Evolutionary conservation across 2,888 invertebrate genomes (phyloP).

Genomic region (Oligia strigilis): DNA sequence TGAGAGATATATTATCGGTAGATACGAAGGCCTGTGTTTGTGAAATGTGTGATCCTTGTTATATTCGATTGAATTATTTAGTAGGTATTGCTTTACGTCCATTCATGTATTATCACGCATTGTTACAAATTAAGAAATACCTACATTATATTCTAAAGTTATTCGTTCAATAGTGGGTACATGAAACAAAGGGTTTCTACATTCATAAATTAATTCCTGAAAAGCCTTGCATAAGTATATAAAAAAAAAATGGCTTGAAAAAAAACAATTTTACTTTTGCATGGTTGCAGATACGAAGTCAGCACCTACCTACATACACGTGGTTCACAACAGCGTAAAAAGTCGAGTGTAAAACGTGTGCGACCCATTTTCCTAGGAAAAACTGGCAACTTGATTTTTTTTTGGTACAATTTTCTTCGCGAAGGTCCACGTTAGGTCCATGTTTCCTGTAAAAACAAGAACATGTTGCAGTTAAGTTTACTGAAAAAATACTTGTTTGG

Average conservation of each 20-base stretch:
- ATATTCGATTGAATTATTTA: slow-evolving; percentile 3
- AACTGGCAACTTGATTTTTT: background rate
- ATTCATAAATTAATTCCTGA: background rate
- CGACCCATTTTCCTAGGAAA: slow-evolving; percentile 17
- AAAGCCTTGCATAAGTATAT: too few species aligned
- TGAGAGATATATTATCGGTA: background rate
- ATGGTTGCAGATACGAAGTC: background rate
- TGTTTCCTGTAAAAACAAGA: slow-evolving; percentile 8
- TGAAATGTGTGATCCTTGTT: background rate
- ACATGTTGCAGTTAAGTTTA: slow-evolving; percentile 2
- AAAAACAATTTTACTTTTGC: background rate
- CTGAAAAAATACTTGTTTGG: background rate
- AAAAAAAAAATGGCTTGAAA: background rate
- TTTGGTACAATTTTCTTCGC: slow-evolving; percentile 1
- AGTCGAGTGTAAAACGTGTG: slow-evolving; percentile 5
- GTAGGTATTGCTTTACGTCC: background rate
- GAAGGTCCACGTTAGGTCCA: slow-evolving; percentile 15
- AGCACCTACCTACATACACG: background rate
- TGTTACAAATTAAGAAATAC: background rate
- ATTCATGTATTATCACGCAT: background rate
- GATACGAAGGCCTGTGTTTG: background rate
- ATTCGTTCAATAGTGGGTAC: background rate
- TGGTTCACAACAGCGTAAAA: slow-evolving; percentile 21
- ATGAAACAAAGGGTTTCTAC: background rate
- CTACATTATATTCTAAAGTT: background rate